Evolutionary conservation across 2,797 vertebrate species (phyloP).

Genomic region (Pelochelys cantorii): DNA sequence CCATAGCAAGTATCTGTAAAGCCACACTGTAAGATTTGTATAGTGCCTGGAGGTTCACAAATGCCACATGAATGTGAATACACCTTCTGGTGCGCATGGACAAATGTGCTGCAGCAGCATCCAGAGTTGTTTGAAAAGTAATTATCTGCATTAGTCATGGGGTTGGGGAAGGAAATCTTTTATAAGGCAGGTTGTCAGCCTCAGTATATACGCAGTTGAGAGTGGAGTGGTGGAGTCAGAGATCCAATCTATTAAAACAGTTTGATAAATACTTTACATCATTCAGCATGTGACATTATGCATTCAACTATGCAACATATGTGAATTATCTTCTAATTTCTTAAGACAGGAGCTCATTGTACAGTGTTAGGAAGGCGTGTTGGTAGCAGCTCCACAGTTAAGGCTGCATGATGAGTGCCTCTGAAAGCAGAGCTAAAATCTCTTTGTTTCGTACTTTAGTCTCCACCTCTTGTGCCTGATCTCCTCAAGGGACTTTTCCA

Average conservation of each 20-base stretch:
- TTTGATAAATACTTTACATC: conserved; percentile 25
- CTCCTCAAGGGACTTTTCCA: neutral
- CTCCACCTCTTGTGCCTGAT: neutral
- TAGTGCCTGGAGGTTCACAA: neutral
- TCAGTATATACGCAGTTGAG: conserved; percentile 4
- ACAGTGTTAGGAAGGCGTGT: neutral
- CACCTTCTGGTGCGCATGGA: neutral
- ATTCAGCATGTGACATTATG: conserved; percentile 8
- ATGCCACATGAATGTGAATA: neutral
- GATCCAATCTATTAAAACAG: conserved; percentile 35
- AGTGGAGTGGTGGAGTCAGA: conserved; percentile 53
- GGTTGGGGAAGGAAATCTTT: conserved; percentile 59
- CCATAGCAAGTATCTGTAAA: neutral
- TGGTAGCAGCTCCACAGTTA: neutral
- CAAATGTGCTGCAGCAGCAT: conserved; percentile 19
- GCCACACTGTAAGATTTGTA: neutral
- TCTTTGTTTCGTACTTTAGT: neutral
- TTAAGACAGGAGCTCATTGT: neutral
- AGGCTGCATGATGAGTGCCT: neutral
- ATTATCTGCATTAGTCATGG: conserved; percentile 72
- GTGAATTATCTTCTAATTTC: conserved; percentile 39
- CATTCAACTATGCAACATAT: neutral
- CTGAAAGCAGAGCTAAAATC: neutral
- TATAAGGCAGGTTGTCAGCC: conserved; percentile 65
- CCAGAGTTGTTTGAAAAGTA: conserved; percentile 70